Evolutionary conservation across 2,888 invertebrate species (phyloP), one percentile per base, ranked within the genome.

Genomic region (Polymixis flavicincta): DNA sequence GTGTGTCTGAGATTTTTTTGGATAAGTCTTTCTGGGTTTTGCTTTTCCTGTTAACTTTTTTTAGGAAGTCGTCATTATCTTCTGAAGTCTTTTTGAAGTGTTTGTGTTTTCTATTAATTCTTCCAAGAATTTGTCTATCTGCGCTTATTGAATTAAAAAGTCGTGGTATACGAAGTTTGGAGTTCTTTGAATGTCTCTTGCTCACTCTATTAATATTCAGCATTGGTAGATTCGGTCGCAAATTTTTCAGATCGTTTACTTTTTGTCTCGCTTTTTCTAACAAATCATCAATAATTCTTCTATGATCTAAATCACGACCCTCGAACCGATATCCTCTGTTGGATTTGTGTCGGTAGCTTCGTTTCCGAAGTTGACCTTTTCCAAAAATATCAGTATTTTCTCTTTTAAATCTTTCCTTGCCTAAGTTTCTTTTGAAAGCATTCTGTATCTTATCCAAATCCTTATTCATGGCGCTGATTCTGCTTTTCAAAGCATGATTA

Each of bases 381-480:
- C 70, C 73, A 42, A 83, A 79, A 25, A 71, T 14, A 45, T 79
- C 67, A 14, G 25, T 45, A 67, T 17, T 59, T 86, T 93, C 88
- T 6, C 94, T 87, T 84, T 91, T 92, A n/a, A 84, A 67, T 85
- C 91, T 90, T 54, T 89, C 55, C 9, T 60, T 78, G 42, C 71
- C 87, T 52, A 72, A 81, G 22, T 83, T 88, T 63, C 73, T 83
- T 79, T 87, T 84, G 50, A 92, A 91, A 9, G 89, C 59, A 13
- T 84, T 86, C 17, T 89, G 87, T 52, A 93, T 87, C 65, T 89
- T 90, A 72, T 88, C 88, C 25, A 95, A 90, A 71, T 93, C 91
- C 48, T 87, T 89, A 64, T 93, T 93, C 50, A 95, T 89, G 48
- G 89, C 88, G 22, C 82, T 82, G 14, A 94, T 84, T 81, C 90